Percentiles rank a stretch among this genome's conserved stretches.
These are phyloP conservation scores for Anoplophora glabripennis DNA, from an alignment of 1,140 invertebrate species.

Conservation along the genomic window DNA sequence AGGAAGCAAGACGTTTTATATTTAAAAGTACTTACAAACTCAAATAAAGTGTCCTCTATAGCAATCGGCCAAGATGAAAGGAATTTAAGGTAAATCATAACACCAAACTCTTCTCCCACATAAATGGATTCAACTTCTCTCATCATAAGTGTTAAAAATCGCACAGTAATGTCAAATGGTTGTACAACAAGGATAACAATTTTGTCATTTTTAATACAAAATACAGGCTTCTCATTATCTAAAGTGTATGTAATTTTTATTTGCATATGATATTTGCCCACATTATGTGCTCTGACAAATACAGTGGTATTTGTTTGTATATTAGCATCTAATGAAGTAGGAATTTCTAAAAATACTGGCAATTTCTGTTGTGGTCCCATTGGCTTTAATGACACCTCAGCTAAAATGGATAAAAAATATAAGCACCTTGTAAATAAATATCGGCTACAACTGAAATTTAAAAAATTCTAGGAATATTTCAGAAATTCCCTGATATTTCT, in stretches of 20 bases:
- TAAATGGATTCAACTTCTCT: constrained; percentile 65
- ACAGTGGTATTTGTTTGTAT: constrained; percentile 48
- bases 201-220: constrained; percentile 58
- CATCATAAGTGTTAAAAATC: constrained; percentile 64
- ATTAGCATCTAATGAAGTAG: constrained; percentile 43
- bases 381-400: constrained; percentile 54
- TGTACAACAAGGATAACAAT: constrained; percentile 63
- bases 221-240: constrained; percentile 49
- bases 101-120: constrained; percentile 64
- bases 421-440: no score
- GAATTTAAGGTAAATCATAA: constrained; percentile 67
- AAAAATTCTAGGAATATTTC: no score
- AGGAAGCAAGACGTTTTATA: background rate
- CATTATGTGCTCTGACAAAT: constrained; percentile 61
- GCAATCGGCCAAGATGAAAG: constrained; percentile 67
- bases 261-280: constrained; percentile 45
- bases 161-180: constrained; percentile 67
- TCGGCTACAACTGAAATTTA: no score
- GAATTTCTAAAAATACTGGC: constrained; percentile 49
- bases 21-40: constrained; percentile 53
- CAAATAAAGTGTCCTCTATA: constrained; percentile 63
- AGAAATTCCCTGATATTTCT: no score
- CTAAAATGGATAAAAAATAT: constrained; percentile 43
- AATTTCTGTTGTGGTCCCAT: constrained; percentile 50
- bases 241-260: constrained; percentile 42